phyloP scores from a whole-genome alignment of 2,797 vertebrate genomes.

The Poeciliopsis turneri region DNA sequence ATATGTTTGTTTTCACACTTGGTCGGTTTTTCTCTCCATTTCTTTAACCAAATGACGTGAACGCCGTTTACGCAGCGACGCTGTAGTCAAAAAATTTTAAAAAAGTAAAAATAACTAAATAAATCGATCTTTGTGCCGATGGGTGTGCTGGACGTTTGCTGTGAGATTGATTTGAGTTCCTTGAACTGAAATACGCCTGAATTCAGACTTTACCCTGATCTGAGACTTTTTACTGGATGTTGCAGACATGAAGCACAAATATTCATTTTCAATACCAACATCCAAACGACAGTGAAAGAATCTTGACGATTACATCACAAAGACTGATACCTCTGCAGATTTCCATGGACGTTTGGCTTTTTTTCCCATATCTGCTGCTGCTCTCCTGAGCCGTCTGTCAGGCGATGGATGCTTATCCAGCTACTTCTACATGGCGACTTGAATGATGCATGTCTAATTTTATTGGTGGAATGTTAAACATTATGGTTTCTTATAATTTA shows the following conservation, averaged over 20 bases:
- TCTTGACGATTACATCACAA: neutral
- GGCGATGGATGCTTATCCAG: neutral
- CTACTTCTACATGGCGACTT: neutral
- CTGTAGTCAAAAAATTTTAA: too few relatives aligned
- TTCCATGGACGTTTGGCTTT: neutral
- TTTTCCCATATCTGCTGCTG: neutral
- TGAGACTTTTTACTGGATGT: neutral
- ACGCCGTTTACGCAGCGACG: too few relatives aligned
- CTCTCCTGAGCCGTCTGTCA: neutral
- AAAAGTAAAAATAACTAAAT: too few relatives aligned
- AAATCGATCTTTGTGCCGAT: too few relatives aligned
- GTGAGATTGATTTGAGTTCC: too few relatives aligned
- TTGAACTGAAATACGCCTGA: too few relatives aligned
- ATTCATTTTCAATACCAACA: neutral
- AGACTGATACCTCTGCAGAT: neutral
- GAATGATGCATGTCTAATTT: neutral
- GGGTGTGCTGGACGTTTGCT: too few relatives aligned
- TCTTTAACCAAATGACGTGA: too few relatives aligned
- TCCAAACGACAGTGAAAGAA: neutral
- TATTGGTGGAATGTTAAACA: neutral
- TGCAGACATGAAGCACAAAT: neutral
- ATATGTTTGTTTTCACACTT: too few relatives aligned
- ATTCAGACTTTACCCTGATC: too few relatives aligned
- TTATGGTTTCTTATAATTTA: neutral
- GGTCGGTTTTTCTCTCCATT: too few relatives aligned